phyloP scores from a whole-genome alignment of 2,113 vertebrate genomes.

The Pimephales promelas region DNA sequence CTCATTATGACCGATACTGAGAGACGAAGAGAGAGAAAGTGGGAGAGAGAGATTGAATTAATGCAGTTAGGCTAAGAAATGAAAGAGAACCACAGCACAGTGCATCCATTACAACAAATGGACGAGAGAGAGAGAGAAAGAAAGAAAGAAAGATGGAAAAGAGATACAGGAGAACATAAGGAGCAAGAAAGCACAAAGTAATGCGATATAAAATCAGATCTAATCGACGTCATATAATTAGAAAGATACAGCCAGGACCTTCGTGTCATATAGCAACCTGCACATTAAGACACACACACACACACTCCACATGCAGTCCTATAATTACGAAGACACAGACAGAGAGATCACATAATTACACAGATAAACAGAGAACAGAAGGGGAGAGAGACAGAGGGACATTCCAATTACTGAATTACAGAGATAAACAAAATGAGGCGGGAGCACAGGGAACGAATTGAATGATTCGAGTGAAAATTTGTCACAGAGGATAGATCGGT shows the following conservation, averaged over 20 bases:
- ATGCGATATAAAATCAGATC: neutral
- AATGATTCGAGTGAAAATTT: slow-evolving; percentile 27
- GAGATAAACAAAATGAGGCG: slow-evolving; percentile 28
- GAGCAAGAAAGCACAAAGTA: neutral
- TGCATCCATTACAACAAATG: slow-evolving; percentile 21
- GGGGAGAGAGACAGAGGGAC: slow-evolving; percentile 41
- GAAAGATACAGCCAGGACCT: slow-evolving; percentile 11
- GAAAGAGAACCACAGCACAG: slow-evolving; percentile 7
- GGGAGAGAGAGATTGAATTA: slow-evolving; percentile 25
- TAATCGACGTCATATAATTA: slow-evolving; percentile 20
- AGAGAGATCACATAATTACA: slow-evolving; percentile 53
- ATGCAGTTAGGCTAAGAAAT: neutral
- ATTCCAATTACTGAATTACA: slow-evolving; percentile 48
- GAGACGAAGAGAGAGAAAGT: slow-evolving; percentile 17
- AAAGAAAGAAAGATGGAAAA: neutral
- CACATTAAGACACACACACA: neutral
- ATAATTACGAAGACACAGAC: slow-evolving; percentile 41
- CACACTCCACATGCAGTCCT: slow-evolving; percentile 4
- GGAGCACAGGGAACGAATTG: neutral
- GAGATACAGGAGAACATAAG: neutral
- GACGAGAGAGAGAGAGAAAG: slow-evolving; percentile 5
- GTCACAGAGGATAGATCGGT: slow-evolving; percentile 35
- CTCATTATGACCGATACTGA: slow-evolving; percentile 88
- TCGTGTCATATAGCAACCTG: neutral
- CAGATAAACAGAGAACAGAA: slow-evolving; percentile 44